Evolutionary conservation across 2,888 invertebrate species (phyloP).

Genomic region (Resseliella maxima): DNA sequence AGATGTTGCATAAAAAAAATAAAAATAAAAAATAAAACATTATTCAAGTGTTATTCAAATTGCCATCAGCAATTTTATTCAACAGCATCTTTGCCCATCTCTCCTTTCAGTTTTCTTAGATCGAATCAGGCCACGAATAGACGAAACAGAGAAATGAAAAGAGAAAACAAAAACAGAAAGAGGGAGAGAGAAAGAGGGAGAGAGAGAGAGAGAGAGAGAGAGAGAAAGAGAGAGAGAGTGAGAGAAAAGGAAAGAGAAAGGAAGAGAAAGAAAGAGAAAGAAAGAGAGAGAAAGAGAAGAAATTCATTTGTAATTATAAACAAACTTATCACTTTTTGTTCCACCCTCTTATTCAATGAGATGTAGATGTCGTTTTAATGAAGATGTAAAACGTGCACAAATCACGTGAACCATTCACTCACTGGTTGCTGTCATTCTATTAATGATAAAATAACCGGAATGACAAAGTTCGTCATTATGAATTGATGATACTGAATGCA

Average conservation of each 20-base stretch:
- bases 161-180: too few relatives aligned
- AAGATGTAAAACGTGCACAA: constrained; percentile 25
- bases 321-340: constrained; percentile 26
- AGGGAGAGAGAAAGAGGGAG: too few relatives aligned
- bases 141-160: not conserved
- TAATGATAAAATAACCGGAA: not conserved
- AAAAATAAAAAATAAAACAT: too few relatives aligned
- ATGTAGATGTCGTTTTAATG: not conserved
- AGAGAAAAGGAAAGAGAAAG: not conserved
- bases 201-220: not conserved
- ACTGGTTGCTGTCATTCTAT: not conserved
- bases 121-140: not conserved
- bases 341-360: not conserved
- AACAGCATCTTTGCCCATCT: not conserved
- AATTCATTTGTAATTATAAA: constrained; percentile 32
- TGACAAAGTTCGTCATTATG: not conserved
- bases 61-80: not conserved
- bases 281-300: not conserved
- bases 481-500: not conserved
- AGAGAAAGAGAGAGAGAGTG: not conserved
- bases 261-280: too few relatives aligned
- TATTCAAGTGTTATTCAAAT: not conserved
- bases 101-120: not conserved
- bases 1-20: too few relatives aligned
- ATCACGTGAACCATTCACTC: not conserved